Percentiles rank a stretch among this genome's conserved stretches.
These are phyloP conservation scores for Pelecanus crispus DNA, from an alignment of 2,113 vertebrate species.

Conservation along the genomic window DNA sequence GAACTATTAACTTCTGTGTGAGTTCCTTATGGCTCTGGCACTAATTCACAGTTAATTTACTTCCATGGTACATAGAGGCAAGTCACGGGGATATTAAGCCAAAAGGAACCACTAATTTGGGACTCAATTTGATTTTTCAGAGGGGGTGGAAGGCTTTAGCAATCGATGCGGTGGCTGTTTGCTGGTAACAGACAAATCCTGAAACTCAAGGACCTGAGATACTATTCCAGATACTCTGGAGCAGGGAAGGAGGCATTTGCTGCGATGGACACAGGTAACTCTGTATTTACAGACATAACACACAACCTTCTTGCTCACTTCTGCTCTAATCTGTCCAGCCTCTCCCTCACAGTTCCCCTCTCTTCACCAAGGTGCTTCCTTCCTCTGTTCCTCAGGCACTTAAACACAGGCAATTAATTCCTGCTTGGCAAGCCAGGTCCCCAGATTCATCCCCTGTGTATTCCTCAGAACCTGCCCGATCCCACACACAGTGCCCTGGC, in stretches of 20 bases:
- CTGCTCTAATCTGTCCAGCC: not conserved
- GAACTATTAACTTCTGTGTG: slow-evolving; percentile 29
- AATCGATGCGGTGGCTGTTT: not conserved
- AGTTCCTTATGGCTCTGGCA: slow-evolving; percentile 26
- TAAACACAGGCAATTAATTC: not conserved
- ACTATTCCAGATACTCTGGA: not conserved
- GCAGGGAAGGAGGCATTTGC: not conserved
- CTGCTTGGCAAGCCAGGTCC: not conserved
- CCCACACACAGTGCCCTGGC: fast-evolving
- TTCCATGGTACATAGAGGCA: not conserved
- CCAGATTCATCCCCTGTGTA: not conserved
- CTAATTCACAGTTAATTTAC: slow-evolving; percentile 59
- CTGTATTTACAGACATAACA: not conserved
- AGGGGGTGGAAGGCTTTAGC: not conserved
- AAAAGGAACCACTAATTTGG: slow-evolving; percentile 34
- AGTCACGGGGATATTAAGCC: not conserved
- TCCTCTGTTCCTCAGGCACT: not conserved
- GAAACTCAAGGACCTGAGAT: not conserved
- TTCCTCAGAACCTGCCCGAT: not conserved
- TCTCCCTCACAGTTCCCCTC: not conserved
- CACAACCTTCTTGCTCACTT: not conserved
- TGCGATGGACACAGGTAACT: not conserved
- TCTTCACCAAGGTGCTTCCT: not conserved
- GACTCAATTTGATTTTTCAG: slow-evolving; percentile 13
- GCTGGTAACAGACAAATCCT: not conserved